Evolutionary conservation across 2,797 vertebrate genomes (phyloP).

Genomic region (Ptychobarbus kaznakovi): DNA sequence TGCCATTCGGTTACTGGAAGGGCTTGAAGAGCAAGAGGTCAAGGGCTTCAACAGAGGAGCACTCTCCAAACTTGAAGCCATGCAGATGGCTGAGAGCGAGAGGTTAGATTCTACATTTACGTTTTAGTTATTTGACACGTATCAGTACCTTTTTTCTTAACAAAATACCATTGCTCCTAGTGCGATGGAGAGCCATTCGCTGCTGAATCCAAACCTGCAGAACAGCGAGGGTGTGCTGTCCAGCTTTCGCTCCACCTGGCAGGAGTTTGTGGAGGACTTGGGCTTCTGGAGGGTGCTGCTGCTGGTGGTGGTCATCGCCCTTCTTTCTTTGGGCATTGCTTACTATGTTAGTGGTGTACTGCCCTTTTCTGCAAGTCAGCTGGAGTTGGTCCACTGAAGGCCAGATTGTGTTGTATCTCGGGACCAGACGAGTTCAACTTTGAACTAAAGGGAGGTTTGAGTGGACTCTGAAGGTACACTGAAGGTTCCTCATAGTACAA

Average conservation of each 20-base stretch:
- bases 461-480: constrained; percentile 26
- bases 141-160: neutral
- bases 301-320: constrained; percentile 91
- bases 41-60: constrained; percentile 97
- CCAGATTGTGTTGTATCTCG: neutral
- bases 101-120: constrained; percentile 77
- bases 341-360: constrained; percentile 98
- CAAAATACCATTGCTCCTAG: constrained; percentile 68
- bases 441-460: constrained; percentile 36
- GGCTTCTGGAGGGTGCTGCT: constrained; percentile 97
- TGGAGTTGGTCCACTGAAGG: constrained; percentile 90
- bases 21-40: constrained; percentile 97
- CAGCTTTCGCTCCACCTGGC: constrained; percentile 97
- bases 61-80: constrained; percentile 96
- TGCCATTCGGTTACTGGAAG: constrained; percentile 95
- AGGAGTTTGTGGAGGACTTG: constrained; percentile 97
- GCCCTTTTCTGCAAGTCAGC: constrained; percentile 93
- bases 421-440: constrained; percentile 1
- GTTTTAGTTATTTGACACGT: neutral
- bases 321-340: constrained; percentile 94
- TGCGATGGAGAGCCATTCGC: constrained; percentile 97
- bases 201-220: constrained; percentile 95
- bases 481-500: constrained; percentile 35
- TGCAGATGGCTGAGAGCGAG: constrained; percentile 98
- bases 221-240: constrained; percentile 96